phyloP scores from a whole-genome alignment of 2,797 vertebrate genomes.

The Todus mexicanus region DNA sequence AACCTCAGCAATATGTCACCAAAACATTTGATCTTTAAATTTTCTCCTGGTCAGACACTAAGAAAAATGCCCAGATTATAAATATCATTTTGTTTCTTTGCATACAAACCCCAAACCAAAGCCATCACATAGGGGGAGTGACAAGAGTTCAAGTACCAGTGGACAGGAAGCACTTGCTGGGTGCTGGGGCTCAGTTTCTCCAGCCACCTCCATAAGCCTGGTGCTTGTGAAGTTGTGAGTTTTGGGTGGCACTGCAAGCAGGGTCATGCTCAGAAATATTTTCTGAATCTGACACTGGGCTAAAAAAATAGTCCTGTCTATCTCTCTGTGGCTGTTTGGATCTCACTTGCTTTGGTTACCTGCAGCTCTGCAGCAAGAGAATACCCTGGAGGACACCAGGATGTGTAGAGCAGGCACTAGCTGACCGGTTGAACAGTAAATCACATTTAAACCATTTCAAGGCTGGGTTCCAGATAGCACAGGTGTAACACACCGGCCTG shows the following conservation, averaged over 20 bases:
- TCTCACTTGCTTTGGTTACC: background rate
- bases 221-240: background rate
- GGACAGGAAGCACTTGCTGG: background rate
- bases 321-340: background rate
- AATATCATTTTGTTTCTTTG: background rate
- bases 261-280: background rate
- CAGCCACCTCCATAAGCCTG: accelerated
- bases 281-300: background rate
- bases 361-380: background rate
- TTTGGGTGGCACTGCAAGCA: background rate
- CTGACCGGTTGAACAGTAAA: background rate
- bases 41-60: background rate
- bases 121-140: accelerated
- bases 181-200: background rate
- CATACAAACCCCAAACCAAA: background rate
- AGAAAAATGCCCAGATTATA: background rate
- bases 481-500: background rate
- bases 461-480: background rate
- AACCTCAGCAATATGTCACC: background rate
- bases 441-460: background rate
- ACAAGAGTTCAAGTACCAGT: background rate
- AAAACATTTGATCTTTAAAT: background rate
- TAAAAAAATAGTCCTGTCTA: background rate
- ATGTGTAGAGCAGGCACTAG: background rate
- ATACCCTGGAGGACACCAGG: accelerated